Percentiles rank a stretch among this genome's conserved stretches.
Evolutionary conservation across 1,140 invertebrate genomes (phyloP).

Genomic region (Lepidurus apus): DNA sequence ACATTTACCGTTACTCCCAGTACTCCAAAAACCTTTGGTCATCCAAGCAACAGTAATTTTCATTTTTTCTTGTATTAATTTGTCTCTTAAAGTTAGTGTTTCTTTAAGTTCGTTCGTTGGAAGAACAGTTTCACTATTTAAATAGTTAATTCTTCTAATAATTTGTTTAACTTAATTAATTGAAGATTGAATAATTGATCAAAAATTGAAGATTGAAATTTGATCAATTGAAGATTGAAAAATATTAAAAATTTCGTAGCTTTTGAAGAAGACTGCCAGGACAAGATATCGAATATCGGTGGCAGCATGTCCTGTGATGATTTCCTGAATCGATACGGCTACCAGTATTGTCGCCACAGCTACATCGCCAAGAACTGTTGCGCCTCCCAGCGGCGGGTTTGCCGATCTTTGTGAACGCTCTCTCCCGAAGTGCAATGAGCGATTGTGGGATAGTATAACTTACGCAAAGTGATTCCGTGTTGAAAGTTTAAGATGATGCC

Average conservation of each 20-base stretch:
- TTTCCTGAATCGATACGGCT: conserved; percentile 47
- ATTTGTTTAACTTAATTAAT: neutral
- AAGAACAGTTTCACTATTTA: neutral
- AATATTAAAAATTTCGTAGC: neutral
- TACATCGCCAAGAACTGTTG: conserved; percentile 50
- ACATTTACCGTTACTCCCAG: conserved; percentile 23
- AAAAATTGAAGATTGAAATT: conserved; percentile 22
- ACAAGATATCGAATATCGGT: conserved; percentile 44
- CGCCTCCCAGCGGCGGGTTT: conserved; percentile 42
- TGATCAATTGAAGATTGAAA: neutral
- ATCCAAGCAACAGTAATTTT: conserved; percentile 1
- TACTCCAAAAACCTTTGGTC: conserved; percentile 10
- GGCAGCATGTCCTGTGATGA: conserved; percentile 47
- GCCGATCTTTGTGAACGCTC: conserved; percentile 29
- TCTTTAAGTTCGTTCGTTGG: neutral
- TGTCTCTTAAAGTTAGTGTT: neutral
- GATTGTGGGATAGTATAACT: too few species aligned
- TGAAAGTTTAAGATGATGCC: neutral
- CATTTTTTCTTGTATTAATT: neutral
- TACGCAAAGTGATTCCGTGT: neutral
- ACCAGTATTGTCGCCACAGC: conserved; percentile 47
- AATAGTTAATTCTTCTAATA: neutral
- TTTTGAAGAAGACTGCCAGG: conserved; percentile 42
- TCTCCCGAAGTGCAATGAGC: neutral
- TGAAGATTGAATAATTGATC: neutral